These are phyloP conservation scores for Vespertilio murinus DNA, from an alignment of 2,797 vertebrate species.

Conservation along the genomic window DNA sequence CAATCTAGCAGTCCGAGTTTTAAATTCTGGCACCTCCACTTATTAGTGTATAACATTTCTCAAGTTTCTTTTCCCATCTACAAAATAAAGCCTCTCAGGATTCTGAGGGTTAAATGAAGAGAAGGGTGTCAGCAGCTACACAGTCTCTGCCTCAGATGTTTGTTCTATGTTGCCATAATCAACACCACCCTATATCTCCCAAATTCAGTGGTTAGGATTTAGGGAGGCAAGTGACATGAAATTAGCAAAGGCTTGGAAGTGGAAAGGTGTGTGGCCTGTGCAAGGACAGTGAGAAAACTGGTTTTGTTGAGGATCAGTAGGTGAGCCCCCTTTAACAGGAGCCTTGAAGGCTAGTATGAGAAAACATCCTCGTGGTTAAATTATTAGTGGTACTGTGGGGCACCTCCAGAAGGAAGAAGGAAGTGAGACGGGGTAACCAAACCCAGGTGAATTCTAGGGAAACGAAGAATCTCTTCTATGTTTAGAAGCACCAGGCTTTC, in stretches of 20 bases:
- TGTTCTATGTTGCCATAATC: neutral
- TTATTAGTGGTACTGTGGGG: neutral
- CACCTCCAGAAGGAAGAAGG: neutral
- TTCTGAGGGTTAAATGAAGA: neutral
- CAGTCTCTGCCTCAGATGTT: neutral
- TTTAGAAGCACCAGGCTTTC: neutral
- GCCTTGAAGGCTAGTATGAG: neutral
- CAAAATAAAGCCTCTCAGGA: neutral
- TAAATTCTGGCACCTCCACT: conserved; percentile 10
- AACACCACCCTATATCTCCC: neutral
- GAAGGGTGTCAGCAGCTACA: neutral
- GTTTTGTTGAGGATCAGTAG: neutral
- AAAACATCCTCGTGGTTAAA: neutral
- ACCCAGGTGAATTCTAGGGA: neutral
- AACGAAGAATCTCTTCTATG: neutral
- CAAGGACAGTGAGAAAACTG: neutral
- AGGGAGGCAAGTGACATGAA: neutral
- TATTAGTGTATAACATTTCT: neutral
- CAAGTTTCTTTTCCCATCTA: neutral
- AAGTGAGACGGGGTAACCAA: neutral
- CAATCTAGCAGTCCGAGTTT: neutral
- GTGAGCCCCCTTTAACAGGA: neutral
- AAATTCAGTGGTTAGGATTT: neutral
- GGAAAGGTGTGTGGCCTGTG: neutral
- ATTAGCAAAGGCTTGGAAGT: neutral